Conservation (phyloP, 2,797 vertebrate genomes). For the Manis pentadactyla region DNA sequence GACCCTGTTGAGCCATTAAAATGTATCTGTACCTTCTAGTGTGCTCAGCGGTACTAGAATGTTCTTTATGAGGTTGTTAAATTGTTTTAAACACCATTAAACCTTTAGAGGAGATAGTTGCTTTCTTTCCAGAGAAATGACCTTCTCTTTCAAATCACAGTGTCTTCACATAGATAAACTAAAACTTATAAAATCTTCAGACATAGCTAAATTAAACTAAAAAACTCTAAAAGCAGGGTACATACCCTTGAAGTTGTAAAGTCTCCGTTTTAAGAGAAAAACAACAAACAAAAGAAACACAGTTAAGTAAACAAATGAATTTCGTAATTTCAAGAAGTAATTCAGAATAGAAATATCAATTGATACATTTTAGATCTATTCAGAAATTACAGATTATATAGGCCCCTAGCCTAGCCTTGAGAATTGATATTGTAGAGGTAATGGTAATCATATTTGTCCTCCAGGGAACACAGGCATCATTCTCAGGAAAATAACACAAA, state of each 20-base stretch:
- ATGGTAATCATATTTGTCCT: not conserved
- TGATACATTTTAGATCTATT: constrained; percentile 10
- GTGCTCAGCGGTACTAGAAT: constrained; percentile 76
- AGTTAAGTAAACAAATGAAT: not conserved
- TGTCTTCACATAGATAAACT: constrained; percentile 54
- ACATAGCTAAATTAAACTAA: constrained; percentile 2
- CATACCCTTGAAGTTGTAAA: not conserved
- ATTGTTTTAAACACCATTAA: constrained; percentile 82
- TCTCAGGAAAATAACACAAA: not conserved
- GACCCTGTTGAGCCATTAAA: constrained; percentile 82
- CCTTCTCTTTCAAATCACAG: constrained; percentile 69
- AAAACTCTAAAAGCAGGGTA: constrained; percentile 18
- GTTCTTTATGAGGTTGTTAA: constrained; percentile 81
- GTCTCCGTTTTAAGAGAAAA: not conserved
- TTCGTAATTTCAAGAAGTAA: constrained; percentile 22
- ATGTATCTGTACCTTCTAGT: constrained; percentile 76
- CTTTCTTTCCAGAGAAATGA: constrained; percentile 74
- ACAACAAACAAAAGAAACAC: not conserved
- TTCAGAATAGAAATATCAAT: not conserved
- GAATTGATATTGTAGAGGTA: not conserved
- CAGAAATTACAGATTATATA: not conserved
- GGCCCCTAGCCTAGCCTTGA: not conserved
- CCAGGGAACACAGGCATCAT: not conserved
- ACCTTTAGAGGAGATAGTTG: constrained; percentile 64
- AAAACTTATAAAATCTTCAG: constrained; percentile 61